Percentiles rank a stretch among this genome's conserved stretches.
Evolutionary conservation across 2,113 vertebrate genomes (phyloP).

Genomic region (Stomatorhinus ivindoensis): DNA sequence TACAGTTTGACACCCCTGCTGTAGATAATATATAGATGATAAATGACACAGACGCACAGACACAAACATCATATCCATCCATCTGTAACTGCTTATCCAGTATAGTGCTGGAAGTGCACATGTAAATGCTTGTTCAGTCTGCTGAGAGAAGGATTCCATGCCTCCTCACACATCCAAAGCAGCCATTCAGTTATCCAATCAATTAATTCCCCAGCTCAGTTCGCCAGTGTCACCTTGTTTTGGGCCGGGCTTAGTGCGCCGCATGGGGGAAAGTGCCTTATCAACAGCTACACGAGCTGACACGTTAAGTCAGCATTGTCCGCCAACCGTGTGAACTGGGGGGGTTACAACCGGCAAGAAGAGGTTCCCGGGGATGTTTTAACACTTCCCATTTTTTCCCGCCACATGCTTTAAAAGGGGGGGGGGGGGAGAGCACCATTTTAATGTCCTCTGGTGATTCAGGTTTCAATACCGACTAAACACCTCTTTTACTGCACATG

Average conservation of each 20-base stretch:
- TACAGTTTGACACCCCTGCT: too few species aligned
- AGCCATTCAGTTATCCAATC: conserved; percentile 35
- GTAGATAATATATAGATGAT: background rate
- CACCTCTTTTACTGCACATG: conserved; percentile 21
- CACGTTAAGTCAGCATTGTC: conserved; percentile 38
- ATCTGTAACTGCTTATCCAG: background rate
- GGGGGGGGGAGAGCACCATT: conserved; percentile 32
- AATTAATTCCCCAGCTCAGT: conserved; percentile 50
- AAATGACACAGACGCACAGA: background rate
- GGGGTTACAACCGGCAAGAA: conserved; percentile 23
- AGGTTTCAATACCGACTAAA: conserved; percentile 32
- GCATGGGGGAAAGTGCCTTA: conserved; percentile 35
- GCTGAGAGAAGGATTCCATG: background rate
- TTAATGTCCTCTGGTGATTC: conserved; percentile 34
- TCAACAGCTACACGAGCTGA: conserved; percentile 36
- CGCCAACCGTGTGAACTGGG: conserved; percentile 25
- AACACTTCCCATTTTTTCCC: conserved; percentile 36
- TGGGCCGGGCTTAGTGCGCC: conserved; percentile 40
- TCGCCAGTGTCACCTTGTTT: conserved; percentile 50
- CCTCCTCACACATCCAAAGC: background rate
- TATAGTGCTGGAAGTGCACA: background rate
- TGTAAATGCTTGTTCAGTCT: background rate
- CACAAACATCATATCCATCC: background rate
- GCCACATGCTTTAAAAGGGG: conserved; percentile 49
- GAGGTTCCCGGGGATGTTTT: conserved; percentile 42